Base-by-base conservation (phyloP, 1,140 invertebrate species). In the Plodia interpunctella region DNA sequence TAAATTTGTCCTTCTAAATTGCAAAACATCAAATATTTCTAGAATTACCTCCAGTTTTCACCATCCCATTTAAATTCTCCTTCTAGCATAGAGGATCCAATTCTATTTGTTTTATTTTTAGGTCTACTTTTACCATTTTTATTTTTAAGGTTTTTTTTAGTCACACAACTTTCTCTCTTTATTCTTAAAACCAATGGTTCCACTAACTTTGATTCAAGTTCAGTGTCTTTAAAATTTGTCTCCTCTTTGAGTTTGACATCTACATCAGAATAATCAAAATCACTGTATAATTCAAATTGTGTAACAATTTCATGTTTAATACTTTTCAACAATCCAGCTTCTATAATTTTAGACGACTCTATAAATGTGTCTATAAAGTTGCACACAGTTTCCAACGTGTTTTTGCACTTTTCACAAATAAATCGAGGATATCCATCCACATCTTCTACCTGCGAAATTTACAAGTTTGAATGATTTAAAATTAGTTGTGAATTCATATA, bases 31-130 rank as follows among this genome's bases (percentile, higher is more conserved):
- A 62, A 52, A 62, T 50, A 58, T 57, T 57, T n/a, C n/a, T n/a
- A n/a, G 69, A 75, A 74, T 85, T 84, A 87, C 84, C 84, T 80
- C 83, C 83, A 86, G 68, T 70, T 66, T 61, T 77, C 75, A 51
- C 80, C 80, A 65, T 65, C 75, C 79, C 80, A 87, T 15, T 62
- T 13, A 74, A 80, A 87, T 62, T 79, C 74, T 25, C 77, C 78
- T 72, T 86, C 83, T 63, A 86, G 55, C 63, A 87, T 75, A 21
- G 81, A 84, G 58, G 75, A 73, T 44, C 81, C 83, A 60, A 84
- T 76, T 65, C 71, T 79, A 62, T 75, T 80, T 28, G 77, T 73
- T 28, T 72, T 59, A 30, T 63, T 62, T 70, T 62, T 67, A 18
- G 20, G 54, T 55, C 65, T 72, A 49, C 52, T 63, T 68, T 65